Conservation (phyloP, 2,113 vertebrate genomes). For the Ammodramus savannarum region DNA sequence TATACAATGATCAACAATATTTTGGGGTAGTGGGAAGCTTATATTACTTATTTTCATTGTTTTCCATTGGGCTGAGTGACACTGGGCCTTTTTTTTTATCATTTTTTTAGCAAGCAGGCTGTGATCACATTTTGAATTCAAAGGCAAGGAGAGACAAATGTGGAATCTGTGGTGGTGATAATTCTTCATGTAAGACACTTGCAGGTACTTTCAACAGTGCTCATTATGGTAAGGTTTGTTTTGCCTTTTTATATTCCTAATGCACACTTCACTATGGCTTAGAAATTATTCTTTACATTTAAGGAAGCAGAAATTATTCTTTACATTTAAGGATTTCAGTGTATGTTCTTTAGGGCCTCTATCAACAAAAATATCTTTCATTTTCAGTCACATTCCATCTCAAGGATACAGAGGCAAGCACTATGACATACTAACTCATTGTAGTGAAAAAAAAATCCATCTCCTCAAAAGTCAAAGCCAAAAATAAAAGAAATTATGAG, state of each 20-base stretch:
- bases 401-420: background rate
- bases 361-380: background rate
- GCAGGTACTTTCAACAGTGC: slow-evolving; percentile 91
- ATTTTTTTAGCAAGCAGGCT: slow-evolving; percentile 90
- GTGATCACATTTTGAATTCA: slow-evolving; percentile 93
- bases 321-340: background rate
- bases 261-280: background rate
- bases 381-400: background rate
- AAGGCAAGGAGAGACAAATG: slow-evolving; percentile 93
- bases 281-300: background rate
- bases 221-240: slow-evolving; percentile 84
- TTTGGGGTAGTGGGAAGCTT: background rate
- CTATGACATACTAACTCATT: background rate
- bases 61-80: background rate
- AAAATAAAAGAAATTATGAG: background rate
- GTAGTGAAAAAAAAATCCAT: background rate
- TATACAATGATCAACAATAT: background rate
- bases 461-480: background rate
- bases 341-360: background rate
- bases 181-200: slow-evolving; percentile 91
- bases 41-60: background rate
- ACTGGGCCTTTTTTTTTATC: background rate
- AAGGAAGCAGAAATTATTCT: background rate
- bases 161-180: slow-evolving; percentile 94
- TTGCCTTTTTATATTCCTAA: background rate